Conservation (phyloP, 1,140 invertebrate genomes). For the Campodea augens region DNA sequence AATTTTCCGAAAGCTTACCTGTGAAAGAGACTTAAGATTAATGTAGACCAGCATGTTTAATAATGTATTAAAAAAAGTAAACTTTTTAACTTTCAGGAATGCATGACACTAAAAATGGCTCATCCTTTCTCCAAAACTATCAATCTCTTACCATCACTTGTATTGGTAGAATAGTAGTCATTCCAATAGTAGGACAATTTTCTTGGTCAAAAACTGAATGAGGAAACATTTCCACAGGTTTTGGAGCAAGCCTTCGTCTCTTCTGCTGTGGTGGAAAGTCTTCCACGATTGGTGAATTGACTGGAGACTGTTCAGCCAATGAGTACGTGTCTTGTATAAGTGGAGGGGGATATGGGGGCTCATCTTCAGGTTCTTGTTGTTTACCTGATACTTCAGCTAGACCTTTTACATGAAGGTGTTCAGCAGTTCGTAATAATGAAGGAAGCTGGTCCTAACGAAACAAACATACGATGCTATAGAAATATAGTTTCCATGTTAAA, state of each 20-base stretch:
- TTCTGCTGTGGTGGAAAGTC: not conserved
- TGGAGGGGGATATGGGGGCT: conserved; percentile 22
- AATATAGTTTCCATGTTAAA: not conserved
- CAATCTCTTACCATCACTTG: no score
- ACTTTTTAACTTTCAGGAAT: no score
- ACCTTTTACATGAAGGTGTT: conserved; percentile 77
- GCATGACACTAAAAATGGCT: no score
- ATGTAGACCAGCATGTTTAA: no score
- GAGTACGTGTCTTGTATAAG: no score
- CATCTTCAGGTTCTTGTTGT: conserved; percentile 39
- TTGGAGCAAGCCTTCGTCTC: conserved; percentile 7
- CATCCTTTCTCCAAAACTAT: no score
- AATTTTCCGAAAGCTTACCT: no score
- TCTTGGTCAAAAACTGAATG: not conserved
- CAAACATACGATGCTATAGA: conserved; percentile 1
- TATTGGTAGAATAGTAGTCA: no score
- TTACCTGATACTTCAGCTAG: conserved; percentile 70
- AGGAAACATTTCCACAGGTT: not conserved
- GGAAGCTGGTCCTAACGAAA: conserved; percentile 17
- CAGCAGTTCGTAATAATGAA: conserved; percentile 71
- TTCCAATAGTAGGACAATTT: no score
- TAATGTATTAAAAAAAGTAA: no score
- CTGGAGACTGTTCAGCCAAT: no score
- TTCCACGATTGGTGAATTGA: not conserved
- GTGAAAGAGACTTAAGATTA: no score